phyloP scores from a whole-genome alignment of 1,140 invertebrate species.

The Drosophila insularis region DNA sequence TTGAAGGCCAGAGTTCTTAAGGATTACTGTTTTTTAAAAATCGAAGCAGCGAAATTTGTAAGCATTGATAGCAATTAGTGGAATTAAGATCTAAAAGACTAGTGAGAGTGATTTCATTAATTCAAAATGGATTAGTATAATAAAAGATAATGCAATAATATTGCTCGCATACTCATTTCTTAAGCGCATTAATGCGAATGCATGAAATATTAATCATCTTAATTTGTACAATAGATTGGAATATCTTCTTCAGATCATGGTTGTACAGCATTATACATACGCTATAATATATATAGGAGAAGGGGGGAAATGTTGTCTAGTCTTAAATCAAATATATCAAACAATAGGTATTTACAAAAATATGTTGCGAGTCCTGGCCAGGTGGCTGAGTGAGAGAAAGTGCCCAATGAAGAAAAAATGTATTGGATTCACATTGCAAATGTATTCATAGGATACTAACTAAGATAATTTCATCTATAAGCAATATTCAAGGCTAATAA shows the following conservation, averaged over 20 bases:
- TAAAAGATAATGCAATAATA: neutral
- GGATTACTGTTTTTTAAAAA: neutral
- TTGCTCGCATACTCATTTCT: neutral
- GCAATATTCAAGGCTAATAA: neutral
- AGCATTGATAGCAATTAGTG: slow-evolving; percentile 5
- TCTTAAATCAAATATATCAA: neutral
- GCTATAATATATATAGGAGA: no score
- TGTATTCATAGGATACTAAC: neutral
- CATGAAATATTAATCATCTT: neutral
- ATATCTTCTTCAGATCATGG: no score
- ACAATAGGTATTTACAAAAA: slow-evolving; percentile 3
- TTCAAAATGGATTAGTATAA: neutral
- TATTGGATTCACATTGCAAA: neutral
- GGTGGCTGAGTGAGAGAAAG: neutral
- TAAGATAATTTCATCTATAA: neutral
- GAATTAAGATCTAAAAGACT: slow-evolving; percentile 7
- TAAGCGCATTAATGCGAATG: neutral
- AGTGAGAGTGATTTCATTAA: slow-evolving; percentile 4
- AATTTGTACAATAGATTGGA: neutral
- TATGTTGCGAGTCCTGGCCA: neutral
- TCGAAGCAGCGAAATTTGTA: slow-evolving; percentile 1
- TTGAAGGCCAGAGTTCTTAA: slow-evolving; percentile 4
- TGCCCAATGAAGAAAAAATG: neutral
- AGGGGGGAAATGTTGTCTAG: neutral
- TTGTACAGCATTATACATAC: neutral